Conservation (phyloP, 2,888 invertebrate species). For the Hyposoter didymator region DNA sequence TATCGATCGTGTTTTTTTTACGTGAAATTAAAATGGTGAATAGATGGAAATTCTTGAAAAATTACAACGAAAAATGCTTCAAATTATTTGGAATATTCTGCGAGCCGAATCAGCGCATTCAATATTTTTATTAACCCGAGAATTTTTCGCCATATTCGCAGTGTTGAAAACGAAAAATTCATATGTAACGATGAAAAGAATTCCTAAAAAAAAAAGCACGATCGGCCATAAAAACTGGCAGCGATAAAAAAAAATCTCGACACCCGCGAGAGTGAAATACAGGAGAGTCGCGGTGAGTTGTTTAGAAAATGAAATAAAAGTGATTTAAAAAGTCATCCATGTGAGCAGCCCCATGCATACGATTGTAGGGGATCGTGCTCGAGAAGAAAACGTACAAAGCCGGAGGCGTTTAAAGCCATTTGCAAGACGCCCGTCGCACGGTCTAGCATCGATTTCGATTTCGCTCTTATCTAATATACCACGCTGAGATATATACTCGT, state of each 20-base stretch:
- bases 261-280: neutral
- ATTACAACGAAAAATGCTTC: neutral
- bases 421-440: conserved; percentile 65
- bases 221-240: neutral
- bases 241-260: neutral
- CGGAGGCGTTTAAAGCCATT: conserved; percentile 68
- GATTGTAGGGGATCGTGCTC: conserved; percentile 39
- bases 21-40: neutral
- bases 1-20: neutral
- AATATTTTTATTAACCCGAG: neutral
- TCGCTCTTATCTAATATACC: conserved; percentile 49
- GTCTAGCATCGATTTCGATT: conserved; percentile 66
- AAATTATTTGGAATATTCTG: neutral
- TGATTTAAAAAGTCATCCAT: conserved; percentile 60
- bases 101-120: neutral
- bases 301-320: neutral
- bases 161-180: neutral
- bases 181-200: neutral
- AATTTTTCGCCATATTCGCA: neutral
- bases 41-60: neutral
- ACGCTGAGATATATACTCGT: conserved; percentile 24
- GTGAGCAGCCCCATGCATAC: conserved; percentile 61
- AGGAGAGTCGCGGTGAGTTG: neutral
- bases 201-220: neutral
- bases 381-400: conserved; percentile 41